Conservation (phyloP, 2,888 invertebrate species). For the Scaptomyza polygonia region DNA sequence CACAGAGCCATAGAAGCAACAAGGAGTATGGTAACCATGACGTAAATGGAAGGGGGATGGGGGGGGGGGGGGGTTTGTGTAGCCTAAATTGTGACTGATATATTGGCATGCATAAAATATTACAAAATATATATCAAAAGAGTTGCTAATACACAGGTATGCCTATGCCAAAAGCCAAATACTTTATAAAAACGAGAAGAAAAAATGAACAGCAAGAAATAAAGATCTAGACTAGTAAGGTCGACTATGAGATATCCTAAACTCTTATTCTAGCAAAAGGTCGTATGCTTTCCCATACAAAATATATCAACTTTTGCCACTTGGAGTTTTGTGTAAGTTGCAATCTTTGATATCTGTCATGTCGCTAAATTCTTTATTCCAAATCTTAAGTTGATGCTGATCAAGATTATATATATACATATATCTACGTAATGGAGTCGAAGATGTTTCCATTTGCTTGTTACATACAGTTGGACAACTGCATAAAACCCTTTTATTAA, state of each 20-base stretch:
- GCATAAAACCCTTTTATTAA: background rate
- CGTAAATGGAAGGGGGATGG: background rate
- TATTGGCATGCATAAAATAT: slow-evolving; percentile 59
- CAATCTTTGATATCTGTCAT: too few species aligned
- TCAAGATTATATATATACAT: background rate
- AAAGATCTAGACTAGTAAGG: background rate
- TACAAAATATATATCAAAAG: slow-evolving; percentile 69
- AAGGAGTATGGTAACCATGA: slow-evolving; percentile 11
- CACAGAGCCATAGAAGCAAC: background rate
- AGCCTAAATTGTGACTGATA: slow-evolving; percentile 30
- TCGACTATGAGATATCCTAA: background rate
- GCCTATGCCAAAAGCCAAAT: slow-evolving; percentile 16
- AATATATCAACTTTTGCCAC: too few species aligned
- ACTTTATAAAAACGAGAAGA: background rate
- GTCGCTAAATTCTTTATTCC: too few species aligned
- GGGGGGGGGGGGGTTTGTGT: background rate
- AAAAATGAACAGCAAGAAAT: background rate
- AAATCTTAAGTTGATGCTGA: background rate
- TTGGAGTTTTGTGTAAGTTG: too few species aligned
- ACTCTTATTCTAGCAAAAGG: too few species aligned
- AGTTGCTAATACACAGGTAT: slow-evolving; percentile 63
- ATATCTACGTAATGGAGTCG: background rate
- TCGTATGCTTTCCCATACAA: too few species aligned
- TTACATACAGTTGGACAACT: background rate
- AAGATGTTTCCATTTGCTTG: too few species aligned